phyloP scores from a whole-genome alignment of 2,113 vertebrate genomes.

The Paramormyrops kingsleyae region DNA sequence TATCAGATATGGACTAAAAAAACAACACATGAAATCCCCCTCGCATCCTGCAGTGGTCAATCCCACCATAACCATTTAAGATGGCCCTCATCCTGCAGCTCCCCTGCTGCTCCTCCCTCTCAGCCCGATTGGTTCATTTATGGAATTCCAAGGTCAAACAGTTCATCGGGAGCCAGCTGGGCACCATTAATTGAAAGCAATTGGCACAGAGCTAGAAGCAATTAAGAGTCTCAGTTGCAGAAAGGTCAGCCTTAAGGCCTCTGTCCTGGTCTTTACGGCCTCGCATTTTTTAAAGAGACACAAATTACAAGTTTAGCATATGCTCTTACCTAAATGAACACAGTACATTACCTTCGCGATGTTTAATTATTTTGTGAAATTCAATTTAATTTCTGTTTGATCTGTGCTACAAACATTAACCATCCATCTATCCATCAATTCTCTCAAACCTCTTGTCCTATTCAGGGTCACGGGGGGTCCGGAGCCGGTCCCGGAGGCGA shows the following conservation, averaged over 20 bases:
- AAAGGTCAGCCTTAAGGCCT: background rate
- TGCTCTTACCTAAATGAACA: background rate
- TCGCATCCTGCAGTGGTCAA: background rate
- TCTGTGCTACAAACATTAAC: background rate
- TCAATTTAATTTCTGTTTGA: background rate
- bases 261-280: background rate
- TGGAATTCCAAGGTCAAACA: background rate
- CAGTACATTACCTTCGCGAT: background rate
- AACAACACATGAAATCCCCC: background rate
- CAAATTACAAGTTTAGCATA: background rate
- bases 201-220: background rate
- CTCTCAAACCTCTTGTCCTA: background rate
- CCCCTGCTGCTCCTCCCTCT: background rate
- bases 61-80: background rate
- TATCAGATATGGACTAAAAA: background rate
- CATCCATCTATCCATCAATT: background rate
- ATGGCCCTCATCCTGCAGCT: background rate
- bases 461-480: background rate
- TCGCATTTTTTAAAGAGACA: background rate
- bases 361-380: background rate
- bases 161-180: constrained; percentile 1
- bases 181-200: constrained; percentile 6
- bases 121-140: background rate
- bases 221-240: background rate
- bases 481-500: background rate